Conservation (phyloP, 2,113 vertebrate species). For the Lamprotornis superbus region DNA sequence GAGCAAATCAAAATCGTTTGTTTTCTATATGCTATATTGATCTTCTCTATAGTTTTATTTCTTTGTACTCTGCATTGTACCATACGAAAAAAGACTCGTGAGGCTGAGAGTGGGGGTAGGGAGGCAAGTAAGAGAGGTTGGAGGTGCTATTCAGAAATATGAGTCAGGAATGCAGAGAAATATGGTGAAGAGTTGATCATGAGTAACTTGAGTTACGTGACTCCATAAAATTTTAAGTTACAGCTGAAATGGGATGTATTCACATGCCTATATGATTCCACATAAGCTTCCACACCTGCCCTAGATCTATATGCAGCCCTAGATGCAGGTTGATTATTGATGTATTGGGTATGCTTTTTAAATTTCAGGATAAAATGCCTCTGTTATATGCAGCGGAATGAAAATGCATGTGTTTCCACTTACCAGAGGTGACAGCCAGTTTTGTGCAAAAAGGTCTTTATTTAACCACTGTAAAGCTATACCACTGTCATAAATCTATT, state of each 20-base stretch:
- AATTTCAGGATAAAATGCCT: slow-evolving; percentile 13
- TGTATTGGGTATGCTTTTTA: slow-evolving; percentile 35
- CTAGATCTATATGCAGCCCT: not conserved
- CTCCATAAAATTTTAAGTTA: slow-evolving; percentile 30
- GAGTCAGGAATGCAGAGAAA: not conserved
- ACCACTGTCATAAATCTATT: slow-evolving; percentile 49
- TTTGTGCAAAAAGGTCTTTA: not conserved
- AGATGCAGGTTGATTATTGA: slow-evolving; percentile 32
- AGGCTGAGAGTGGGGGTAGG: not conserved
- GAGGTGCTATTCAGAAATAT: not conserved
- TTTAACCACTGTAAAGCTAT: slow-evolving; percentile 5
- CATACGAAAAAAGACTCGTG: not conserved
- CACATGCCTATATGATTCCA: slow-evolving; percentile 23
- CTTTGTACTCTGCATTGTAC: not conserved
- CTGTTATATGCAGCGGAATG: not conserved
- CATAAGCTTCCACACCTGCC: slow-evolving; percentile 46
- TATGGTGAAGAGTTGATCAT: not conserved
- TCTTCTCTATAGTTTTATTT: not conserved
- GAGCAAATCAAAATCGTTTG: not conserved
- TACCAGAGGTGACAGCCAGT: slow-evolving; percentile 19
- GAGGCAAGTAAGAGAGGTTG: not conserved
- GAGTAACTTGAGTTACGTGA: not conserved
- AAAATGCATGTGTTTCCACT: slow-evolving; percentile 46
- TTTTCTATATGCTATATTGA: not conserved
- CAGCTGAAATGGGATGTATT: slow-evolving; percentile 13